A percentile compares a stretch with the other conserved stretches of the same genome.
These are phyloP conservation scores for Phorcus lineatus DNA, from an alignment of 2,888 invertebrate species.

Conservation along the genomic window DNA sequence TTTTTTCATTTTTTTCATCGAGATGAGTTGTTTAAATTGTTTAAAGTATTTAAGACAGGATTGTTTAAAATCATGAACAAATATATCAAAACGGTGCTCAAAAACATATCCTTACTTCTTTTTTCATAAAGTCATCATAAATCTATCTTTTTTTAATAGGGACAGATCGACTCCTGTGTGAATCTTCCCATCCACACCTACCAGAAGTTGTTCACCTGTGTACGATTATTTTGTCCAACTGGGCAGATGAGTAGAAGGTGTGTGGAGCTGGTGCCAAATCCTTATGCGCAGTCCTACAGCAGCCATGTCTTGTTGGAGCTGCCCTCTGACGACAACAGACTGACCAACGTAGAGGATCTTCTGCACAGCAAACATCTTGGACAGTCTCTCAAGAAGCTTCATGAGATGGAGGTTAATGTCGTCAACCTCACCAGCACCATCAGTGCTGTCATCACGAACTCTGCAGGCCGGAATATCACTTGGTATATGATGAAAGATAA, in stretches of 20 bases:
- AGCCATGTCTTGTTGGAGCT: not conserved
- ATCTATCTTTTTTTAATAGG: not conserved
- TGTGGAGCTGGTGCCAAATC: not conserved
- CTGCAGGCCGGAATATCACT: not conserved
- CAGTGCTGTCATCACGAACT: not conserved
- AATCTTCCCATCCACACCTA: not conserved
- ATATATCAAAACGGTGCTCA: too few relatives aligned
- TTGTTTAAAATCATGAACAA: too few relatives aligned
- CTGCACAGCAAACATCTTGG: constrained; percentile 6
- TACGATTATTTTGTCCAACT: not conserved
- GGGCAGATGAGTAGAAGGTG: not conserved
- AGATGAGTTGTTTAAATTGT: too few relatives aligned
- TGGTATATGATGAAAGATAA: constrained; percentile 6
- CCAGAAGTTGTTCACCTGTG: not conserved
- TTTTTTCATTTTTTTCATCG: too few relatives aligned
- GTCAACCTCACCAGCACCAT: not conserved
- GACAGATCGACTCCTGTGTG: not conserved
- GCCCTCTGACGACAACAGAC: not conserved
- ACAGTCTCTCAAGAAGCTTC: not conserved
- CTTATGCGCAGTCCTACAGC: not conserved
- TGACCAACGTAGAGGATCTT: not conserved
- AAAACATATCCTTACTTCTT: too few relatives aligned
- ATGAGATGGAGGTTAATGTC: not conserved
- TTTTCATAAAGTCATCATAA: too few relatives aligned
- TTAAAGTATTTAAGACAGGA: too few relatives aligned